Conservation (phyloP, 2,797 vertebrate genomes). For the Alca torda region DNA sequence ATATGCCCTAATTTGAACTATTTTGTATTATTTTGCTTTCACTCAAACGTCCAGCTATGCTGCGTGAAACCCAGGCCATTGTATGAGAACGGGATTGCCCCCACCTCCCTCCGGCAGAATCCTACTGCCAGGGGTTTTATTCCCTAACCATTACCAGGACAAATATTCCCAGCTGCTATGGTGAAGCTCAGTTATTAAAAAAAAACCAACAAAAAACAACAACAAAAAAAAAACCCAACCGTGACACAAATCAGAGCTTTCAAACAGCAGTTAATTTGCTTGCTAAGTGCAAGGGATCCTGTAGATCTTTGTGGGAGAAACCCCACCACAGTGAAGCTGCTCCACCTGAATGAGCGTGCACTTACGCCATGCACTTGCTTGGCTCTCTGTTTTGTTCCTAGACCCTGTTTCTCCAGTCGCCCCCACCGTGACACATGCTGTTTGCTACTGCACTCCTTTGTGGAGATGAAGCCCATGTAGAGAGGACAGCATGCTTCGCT, state of each 20-base stretch:
- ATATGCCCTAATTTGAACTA: constrained; percentile 36
- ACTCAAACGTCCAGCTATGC: not conserved
- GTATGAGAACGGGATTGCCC: not conserved
- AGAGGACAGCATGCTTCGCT: not conserved
- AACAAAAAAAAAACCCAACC: too few relatives aligned
- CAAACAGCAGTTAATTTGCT: not conserved
- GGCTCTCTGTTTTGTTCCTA: not conserved
- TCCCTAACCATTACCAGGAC: not conserved
- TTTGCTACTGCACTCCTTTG: not conserved
- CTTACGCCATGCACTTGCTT: not conserved
- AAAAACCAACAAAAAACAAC: not conserved
- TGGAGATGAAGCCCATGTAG: not conserved
- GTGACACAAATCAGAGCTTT: not conserved
- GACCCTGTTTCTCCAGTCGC: not conserved
- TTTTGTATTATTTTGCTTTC: constrained; percentile 28
- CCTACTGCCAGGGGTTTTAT: not conserved
- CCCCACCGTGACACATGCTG: accelerated
- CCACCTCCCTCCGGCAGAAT: not conserved
- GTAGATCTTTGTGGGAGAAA: not conserved
- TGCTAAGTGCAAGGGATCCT: not conserved
- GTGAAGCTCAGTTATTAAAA: not conserved
- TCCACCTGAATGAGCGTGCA: not conserved
- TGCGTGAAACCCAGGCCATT: not conserved
- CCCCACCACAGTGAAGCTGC: not conserved
- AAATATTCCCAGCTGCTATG: not conserved